phyloP scores from a whole-genome alignment of 2,797 vertebrate genomes.

The Serranus cabrilla region DNA sequence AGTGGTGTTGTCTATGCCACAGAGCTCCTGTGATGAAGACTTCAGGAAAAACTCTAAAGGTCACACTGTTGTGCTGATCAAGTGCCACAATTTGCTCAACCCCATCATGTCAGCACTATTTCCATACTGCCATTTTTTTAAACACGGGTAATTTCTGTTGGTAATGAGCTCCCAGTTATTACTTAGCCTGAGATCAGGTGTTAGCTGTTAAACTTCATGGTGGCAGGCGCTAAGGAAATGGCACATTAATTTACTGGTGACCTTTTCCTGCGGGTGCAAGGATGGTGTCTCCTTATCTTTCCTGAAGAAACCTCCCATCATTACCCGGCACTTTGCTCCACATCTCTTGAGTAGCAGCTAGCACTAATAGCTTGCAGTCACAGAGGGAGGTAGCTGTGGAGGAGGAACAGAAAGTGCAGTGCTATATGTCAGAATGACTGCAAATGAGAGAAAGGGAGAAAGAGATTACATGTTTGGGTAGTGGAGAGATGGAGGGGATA shows the following conservation, averaged over 20 bases:
- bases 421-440: conserved; percentile 21
- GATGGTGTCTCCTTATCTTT: conserved; percentile 37
- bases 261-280: conserved; percentile 51
- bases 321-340: conserved; percentile 38
- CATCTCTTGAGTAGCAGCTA: conserved; percentile 29
- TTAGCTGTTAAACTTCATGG: conserved; percentile 21
- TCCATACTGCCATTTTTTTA: conserved; percentile 12
- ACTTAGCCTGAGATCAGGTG: conserved; percentile 43
- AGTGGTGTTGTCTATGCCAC: not conserved
- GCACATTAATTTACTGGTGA: conserved; percentile 49
- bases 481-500: conserved; percentile 7
- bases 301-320: conserved; percentile 47
- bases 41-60: conserved; percentile 21
- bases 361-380: conserved; percentile 36
- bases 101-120: conserved; percentile 14
- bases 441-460: conserved; percentile 32
- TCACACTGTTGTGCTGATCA: conserved; percentile 17
- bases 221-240: conserved; percentile 50
- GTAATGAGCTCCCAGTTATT: conserved; percentile 47
- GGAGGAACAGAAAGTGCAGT: conserved; percentile 36
- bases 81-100: conserved; percentile 20
- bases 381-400: conserved; percentile 27
- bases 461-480: conserved; percentile 33
- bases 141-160: conserved; percentile 15
- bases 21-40: not conserved